These are phyloP conservation scores for Ardeotis arabs DNA, from an alignment of 2,113 vertebrate species.

Conservation along the genomic window DNA sequence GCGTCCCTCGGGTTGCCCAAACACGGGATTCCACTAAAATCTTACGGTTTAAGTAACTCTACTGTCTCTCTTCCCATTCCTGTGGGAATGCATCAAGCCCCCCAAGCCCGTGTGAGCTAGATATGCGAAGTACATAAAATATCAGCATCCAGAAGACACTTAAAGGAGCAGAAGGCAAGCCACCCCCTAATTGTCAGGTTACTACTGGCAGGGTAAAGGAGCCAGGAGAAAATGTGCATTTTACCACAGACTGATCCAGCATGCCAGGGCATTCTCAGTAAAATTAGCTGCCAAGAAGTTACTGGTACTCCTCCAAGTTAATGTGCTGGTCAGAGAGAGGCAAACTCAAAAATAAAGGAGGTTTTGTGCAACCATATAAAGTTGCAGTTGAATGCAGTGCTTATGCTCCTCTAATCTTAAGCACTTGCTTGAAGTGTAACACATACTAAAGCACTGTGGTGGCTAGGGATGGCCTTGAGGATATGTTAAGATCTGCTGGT, in stretches of 20 bases:
- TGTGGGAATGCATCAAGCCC: not conserved
- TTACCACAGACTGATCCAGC: not conserved
- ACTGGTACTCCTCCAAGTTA: not conserved
- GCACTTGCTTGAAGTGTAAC: not conserved
- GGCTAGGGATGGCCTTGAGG: not conserved
- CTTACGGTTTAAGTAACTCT: not conserved
- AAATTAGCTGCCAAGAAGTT: not conserved
- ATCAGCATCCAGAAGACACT: not conserved
- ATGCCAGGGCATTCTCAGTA: not conserved
- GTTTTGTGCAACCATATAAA: not conserved
- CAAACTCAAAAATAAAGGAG: not conserved
- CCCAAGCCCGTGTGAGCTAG: not conserved
- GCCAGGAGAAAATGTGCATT: not conserved
- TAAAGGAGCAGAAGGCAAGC: not conserved
- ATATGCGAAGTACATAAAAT: not conserved
- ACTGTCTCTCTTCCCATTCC: not conserved
- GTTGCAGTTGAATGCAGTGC: accelerated
- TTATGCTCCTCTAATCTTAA: not conserved
- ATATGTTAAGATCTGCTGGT: not conserved
- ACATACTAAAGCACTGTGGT: not conserved
- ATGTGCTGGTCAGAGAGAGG: not conserved
- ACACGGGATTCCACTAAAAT: not conserved
- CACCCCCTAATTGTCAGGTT: not conserved
- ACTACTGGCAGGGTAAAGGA: not conserved
- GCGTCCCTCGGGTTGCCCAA: not conserved